Evolutionary conservation across 2,888 invertebrate genomes (phyloP), one percentile per base, ranked within the genome.

Genomic region (Cyrtodaria siliqua): DNA sequence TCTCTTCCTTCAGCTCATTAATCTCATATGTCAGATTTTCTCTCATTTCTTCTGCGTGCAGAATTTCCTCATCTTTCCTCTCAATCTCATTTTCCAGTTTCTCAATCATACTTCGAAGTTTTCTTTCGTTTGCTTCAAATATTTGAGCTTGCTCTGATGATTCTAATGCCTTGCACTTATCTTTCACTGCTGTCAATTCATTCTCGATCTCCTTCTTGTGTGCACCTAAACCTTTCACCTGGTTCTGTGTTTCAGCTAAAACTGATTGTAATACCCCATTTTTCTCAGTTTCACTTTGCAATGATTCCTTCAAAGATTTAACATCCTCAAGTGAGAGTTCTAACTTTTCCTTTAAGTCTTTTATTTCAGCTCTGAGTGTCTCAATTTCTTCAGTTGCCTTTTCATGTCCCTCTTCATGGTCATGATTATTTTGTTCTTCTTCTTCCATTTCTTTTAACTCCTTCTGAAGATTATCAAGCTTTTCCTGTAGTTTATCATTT

Each of bases 1-100:
- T 86, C 49, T 88, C 88, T 56, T 85, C 86, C 59, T 83, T 82
- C 16, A 86, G 53, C 60, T 87, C 86, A 71, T 82, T 83, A 14
- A 86, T 50, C 66, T 85, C 83, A 75, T 88, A 88, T 18, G 77
- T 69, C 18, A 85, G 49, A 49, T 83, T 86, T 59, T 89, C 90
- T 27, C 74, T 83, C 23, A 79, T 71, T 61, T 79, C 77, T 64
- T 75, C 69, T n/a, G 73, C 49, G 33, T 79, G 76, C 9, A 64
- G 61, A 23, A 76, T 18, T 42, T 67, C 74, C 27, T 71, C 75
- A 42, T 79, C 77, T 38, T 62, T 76, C 44, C 24, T 63, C 14
- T 81, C 72, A 29, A 60, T 67, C 52, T 72, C 70, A 69, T 76
- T 74, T 42, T 67, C 63, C 1, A 85, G 49, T 52, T 74, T 76